Conservation (phyloP, 2,888 invertebrate genomes). For the Heliconius cydno region DNA sequence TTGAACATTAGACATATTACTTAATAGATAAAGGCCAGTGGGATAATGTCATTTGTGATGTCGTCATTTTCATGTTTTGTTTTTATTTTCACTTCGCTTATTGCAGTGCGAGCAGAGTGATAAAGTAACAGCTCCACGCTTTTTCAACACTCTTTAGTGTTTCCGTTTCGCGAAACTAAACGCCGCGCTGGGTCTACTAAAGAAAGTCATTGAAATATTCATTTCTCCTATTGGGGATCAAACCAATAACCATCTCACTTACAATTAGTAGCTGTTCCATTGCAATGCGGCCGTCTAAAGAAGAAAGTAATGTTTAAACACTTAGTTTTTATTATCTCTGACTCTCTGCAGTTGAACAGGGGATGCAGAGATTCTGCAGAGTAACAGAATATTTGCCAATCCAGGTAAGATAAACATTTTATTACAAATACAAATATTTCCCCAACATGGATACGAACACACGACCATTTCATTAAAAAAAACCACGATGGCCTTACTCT, state of each 20-base stretch:
- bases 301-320: too few relatives aligned
- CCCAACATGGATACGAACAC: background rate
- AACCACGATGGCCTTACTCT: slow-evolving; percentile 36
- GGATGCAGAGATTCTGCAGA: too few relatives aligned
- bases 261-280: background rate
- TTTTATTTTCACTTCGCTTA: background rate
- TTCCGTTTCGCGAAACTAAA: background rate
- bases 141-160: too few relatives aligned
- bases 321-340: too few relatives aligned
- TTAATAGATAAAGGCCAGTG: slow-evolving; percentile 40
- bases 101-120: background rate
- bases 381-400: too few relatives aligned
- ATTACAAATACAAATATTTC: background rate
- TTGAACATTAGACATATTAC: slow-evolving; percentile 32
- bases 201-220: background rate
- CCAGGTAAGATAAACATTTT: background rate
- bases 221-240: background rate
- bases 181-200: background rate
- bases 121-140: background rate
- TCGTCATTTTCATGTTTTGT: slow-evolving; percentile 15
- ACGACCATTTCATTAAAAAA: background rate
- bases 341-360: background rate
- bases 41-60: slow-evolving; percentile 46
- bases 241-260: background rate
- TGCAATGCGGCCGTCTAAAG: background rate